Conservation (phyloP, 2,113 vertebrate species). For the Periophthalmus modestus region DNA sequence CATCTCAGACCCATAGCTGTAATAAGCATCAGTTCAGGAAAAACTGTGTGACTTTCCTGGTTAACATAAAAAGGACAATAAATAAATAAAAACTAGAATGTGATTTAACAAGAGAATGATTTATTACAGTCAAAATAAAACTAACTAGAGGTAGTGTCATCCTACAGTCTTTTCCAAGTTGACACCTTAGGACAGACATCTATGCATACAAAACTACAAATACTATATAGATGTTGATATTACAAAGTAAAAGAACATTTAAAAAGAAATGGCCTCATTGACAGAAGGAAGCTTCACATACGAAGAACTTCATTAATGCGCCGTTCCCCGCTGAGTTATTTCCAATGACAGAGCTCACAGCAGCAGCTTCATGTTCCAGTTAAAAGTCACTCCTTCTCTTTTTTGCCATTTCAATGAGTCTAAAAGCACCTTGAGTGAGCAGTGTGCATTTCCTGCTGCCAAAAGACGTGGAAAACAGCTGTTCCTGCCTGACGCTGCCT, state of each 20-base stretch:
- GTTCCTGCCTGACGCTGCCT: constrained; percentile 72
- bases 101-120: neutral
- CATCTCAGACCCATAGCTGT: neutral
- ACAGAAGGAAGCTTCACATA: constrained; percentile 63
- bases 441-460: constrained; percentile 75
- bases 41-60: neutral
- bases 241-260: constrained; percentile 59
- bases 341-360: constrained; percentile 66
- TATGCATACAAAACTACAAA: constrained; percentile 34
- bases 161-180: neutral
- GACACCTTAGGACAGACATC: constrained; percentile 18
- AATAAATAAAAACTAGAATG: neutral
- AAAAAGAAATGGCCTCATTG: constrained; percentile 57
- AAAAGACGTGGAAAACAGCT: constrained; percentile 80
- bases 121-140: neutral
- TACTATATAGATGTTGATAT: constrained; percentile 39
- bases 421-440: constrained; percentile 79
- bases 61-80: neutral
- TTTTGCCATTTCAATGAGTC: constrained; percentile 68
- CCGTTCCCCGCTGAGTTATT: constrained; percentile 66
- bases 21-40: neutral
- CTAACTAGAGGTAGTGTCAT: neutral
- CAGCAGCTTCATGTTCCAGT: constrained; percentile 70
- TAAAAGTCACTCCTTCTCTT: constrained; percentile 73
- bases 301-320: constrained; percentile 76